These are phyloP conservation scores for Melanitta fusca DNA, from an alignment of 2,797 vertebrate species.

Conservation along the genomic window DNA sequence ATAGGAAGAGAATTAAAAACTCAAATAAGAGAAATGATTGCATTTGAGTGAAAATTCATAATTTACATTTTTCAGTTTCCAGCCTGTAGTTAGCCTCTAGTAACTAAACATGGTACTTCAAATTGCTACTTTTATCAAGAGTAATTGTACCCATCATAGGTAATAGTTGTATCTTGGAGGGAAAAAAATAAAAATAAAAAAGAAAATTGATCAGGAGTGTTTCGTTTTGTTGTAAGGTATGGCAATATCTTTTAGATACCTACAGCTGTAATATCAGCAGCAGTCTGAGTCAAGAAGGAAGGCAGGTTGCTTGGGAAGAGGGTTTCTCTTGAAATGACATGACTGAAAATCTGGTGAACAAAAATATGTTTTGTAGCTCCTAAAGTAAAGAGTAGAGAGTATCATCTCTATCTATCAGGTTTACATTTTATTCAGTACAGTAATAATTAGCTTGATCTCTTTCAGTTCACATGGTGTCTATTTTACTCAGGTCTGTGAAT, in stretches of 20 bases:
- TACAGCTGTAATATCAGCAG: background rate
- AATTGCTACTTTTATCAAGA: background rate
- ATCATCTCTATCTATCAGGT: background rate
- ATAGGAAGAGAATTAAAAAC: background rate
- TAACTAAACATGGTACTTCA: background rate
- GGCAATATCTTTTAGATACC: background rate
- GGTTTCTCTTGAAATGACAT: accelerated
- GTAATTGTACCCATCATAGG: accelerated
- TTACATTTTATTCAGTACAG: background rate
- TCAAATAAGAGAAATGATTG: background rate
- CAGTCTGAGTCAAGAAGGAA: background rate
- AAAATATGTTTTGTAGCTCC: background rate
- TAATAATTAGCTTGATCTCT: background rate
- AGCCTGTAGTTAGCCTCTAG: background rate
- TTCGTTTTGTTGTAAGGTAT: background rate
- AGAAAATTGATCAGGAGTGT: background rate
- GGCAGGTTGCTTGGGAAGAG: background rate
- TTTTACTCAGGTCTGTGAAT: background rate
- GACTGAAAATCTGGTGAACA: background rate
- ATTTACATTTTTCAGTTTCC: background rate
- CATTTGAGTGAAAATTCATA: background rate
- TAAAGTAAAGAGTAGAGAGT: background rate
- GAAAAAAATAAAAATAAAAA: background rate
- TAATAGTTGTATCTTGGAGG: background rate
- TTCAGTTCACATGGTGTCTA: background rate